Base-by-base conservation (phyloP, 2,888 invertebrate genomes). In the Fabriciana adippe region DNA sequence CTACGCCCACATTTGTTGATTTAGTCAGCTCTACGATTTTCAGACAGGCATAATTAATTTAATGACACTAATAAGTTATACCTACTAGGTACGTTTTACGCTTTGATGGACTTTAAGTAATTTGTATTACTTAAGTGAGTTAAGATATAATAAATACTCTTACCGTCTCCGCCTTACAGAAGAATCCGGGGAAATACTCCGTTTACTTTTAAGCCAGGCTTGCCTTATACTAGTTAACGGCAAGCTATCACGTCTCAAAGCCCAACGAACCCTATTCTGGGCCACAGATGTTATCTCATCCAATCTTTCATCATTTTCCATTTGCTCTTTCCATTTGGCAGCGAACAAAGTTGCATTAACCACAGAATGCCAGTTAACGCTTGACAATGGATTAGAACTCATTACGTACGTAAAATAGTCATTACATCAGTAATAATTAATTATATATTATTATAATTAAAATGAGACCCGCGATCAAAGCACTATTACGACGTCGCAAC, bases 201-300 rank as follows among this genome's bases (percentile, higher is more conserved):
- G 77, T 45, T 79, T 83, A 18, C 84, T 81, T 67, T 83, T 90
- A 4, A 90, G 73, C 77, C 86, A 85, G 55, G 87, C 89, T 67
- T 83, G 81, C 50, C 88, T 83, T 3, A 92, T 81, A 15, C 79
- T 83, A 8, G 87, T 83, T 45, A 92, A 70, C 0, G 92, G 92
- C 6, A 91, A 75, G 66, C 91, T 92, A 47, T 92, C 92, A 47
- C 91, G 79, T 55, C 91, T 78, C n/a, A 89, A 72, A 14, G 84
- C 77, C 85, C 87, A 90, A 50, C 68, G 66, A 21, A 65, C 45
- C 35, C 54, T 70, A 14, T 55, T 55, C 13, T 57, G 21, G 1
- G 64, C 16, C 21, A 63, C 31, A 2, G 63, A 53, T 21, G 59
- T 41, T 16, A 70, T 48, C 47, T 26, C 31, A 15, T 68, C 59